Conservation (phyloP, 2,888 invertebrate genomes). For the Aphidius colemani region DNA sequence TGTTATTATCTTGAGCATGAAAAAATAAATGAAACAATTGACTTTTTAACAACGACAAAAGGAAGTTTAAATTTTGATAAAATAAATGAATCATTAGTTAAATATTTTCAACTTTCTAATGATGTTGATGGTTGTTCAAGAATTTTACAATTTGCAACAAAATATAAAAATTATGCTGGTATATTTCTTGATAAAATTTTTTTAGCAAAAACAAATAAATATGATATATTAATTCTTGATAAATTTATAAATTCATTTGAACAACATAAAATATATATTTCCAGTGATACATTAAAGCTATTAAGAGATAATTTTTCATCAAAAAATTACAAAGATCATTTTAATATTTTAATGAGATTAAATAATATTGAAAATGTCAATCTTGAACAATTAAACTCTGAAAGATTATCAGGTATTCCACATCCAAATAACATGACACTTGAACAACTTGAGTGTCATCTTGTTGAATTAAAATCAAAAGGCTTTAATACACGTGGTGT, state of each 20-base stretch:
- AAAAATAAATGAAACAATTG: conserved; percentile 50
- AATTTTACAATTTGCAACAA: conserved; percentile 62
- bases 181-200: conserved; percentile 64
- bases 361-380: not conserved
- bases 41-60: conserved; percentile 37
- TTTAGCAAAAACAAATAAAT: conserved; percentile 54
- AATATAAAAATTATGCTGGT: conserved; percentile 65
- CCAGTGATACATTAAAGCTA: not conserved
- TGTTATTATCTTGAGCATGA: conserved; percentile 60
- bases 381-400: not conserved
- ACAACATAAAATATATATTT: conserved; percentile 39
- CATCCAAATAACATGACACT: conserved; percentile 66
- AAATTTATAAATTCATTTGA: conserved; percentile 39
- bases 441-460: conserved; percentile 68
- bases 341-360: not conserved
- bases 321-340: not conserved
- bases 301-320: not conserved
- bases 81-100: conserved; percentile 62
- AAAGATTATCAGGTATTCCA: conserved; percentile 12
- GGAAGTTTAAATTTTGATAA: conserved; percentile 63
- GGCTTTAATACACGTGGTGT: conserved; percentile 71
- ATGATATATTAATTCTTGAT: conserved; percentile 52
- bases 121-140: conserved; percentile 62
- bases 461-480: conserved; percentile 70
- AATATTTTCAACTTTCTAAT: conserved; percentile 61